Evolutionary conservation across 2,888 invertebrate genomes (phyloP).

Genomic region (Ceratothoa steindachneri): DNA sequence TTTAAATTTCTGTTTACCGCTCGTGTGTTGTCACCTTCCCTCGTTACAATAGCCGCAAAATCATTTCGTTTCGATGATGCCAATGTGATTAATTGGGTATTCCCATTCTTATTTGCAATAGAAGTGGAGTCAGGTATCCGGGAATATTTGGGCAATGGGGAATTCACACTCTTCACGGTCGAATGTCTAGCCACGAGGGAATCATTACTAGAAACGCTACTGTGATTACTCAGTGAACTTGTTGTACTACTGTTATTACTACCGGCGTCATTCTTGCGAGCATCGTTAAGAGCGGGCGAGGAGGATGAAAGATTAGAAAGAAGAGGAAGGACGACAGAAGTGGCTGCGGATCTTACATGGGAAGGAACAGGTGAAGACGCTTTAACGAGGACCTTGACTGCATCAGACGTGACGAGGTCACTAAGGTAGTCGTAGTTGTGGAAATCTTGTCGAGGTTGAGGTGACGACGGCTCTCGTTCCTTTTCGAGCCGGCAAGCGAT

Average conservation of each 20-base stretch:
- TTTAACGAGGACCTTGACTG: conserved; percentile 8
- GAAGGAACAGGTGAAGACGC: not conserved
- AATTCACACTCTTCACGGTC: not conserved
- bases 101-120: not conserved
- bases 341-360: not conserved
- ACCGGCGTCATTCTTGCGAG: not conserved
- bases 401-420: conserved; percentile 19
- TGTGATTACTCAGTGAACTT: not conserved
- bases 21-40: not conserved
- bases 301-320: not conserved
- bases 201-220: not conserved
- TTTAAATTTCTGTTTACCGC: not conserved
- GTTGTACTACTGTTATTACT: not conserved
- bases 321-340: not conserved
- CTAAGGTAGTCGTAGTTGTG: conserved; percentile 20
- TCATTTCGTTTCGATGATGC: not conserved
- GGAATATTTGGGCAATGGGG: not conserved
- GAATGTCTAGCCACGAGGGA: not conserved
- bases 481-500: not conserved
- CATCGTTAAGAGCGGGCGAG: not conserved
- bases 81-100: not conserved
- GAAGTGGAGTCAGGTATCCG: not conserved
- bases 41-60: not conserved
- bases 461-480: not conserved
- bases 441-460: not conserved